phyloP scores from a whole-genome alignment of 2,113 vertebrate genomes.

The Clinocottus analis region DNA sequence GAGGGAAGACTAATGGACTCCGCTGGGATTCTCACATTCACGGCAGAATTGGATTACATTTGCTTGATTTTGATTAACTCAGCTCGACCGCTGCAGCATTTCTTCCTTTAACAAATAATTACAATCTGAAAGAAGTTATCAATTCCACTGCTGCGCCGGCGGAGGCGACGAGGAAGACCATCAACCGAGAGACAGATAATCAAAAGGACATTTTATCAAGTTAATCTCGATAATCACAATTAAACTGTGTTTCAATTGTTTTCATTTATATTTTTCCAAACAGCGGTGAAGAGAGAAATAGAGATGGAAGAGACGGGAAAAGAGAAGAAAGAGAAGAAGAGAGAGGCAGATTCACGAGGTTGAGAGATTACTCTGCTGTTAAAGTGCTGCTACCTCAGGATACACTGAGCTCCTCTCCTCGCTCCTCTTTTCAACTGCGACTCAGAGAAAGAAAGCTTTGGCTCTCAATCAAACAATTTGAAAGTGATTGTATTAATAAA shows the following conservation, averaged over 20 bases:
- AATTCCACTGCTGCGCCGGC: neutral
- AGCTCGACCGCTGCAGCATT: neutral
- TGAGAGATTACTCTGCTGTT: too few species aligned
- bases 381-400: too few species aligned
- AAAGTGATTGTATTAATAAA: too few species aligned
- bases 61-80: neutral
- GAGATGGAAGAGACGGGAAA: neutral
- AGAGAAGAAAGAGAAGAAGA: neutral
- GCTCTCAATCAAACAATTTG: too few species aligned
- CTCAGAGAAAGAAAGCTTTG: too few species aligned
- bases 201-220: neutral
- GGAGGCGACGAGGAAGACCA: neutral
- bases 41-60: neutral
- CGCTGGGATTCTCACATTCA: neutral
- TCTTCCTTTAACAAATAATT: neutral
- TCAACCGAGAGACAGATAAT: neutral
- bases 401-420: too few species aligned
- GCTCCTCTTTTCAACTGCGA: too few species aligned
- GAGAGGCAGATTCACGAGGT: too few species aligned
- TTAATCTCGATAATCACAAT: neutral
- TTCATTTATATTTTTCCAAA: neutral
- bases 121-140: neutral
- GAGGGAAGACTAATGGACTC: conserved; percentile 8
- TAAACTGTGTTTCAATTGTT: neutral
- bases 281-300: neutral